A percentile compares a stretch with the other conserved stretches of the same genome.
These are phyloP conservation scores for Cavia porcellus DNA, from an alignment of 2,113 vertebrate genomes.

Conservation along the genomic window DNA sequence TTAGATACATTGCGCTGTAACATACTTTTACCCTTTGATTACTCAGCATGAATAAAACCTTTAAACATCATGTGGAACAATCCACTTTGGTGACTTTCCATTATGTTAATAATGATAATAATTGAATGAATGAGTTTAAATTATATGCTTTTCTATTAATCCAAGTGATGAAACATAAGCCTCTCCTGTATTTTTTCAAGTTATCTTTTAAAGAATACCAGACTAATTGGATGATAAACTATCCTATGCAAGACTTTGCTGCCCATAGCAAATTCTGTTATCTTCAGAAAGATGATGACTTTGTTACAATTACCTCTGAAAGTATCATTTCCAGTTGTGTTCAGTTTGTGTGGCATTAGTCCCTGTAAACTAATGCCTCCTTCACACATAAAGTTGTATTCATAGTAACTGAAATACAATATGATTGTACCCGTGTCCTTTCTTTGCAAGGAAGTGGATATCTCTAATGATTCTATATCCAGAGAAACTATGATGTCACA, in stretches of 20 bases:
- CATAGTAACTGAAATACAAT: conserved; percentile 58
- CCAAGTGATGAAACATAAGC: conserved; percentile 39
- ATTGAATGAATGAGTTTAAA: conserved; percentile 59
- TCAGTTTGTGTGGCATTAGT: neutral
- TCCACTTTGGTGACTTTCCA: conserved; percentile 63
- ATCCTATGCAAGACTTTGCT: neutral
- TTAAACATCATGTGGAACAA: conserved; percentile 67
- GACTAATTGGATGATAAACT: neutral
- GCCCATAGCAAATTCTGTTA: neutral
- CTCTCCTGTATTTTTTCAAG: neutral
- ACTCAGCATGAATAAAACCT: conserved; percentile 79
- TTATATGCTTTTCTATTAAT: conserved; percentile 39
- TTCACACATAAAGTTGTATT: neutral
- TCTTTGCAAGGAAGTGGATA: neutral
- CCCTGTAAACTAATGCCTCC: neutral
- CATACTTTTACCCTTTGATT: conserved; percentile 75
- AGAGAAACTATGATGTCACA: neutral
- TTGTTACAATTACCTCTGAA: conserved; percentile 9
- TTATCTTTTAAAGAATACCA: conserved; percentile 24
- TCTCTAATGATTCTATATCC: neutral
- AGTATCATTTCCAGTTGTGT: conserved; percentile 1
- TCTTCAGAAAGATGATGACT: conserved; percentile 27
- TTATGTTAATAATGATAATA: conserved; percentile 42
- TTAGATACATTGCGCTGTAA: conserved; percentile 78
- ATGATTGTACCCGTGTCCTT: neutral